A percentile compares a stretch with the other conserved stretches of the same genome.
phyloP scores from a whole-genome alignment of 2,888 invertebrate species.

The Orchesellides sinensis region DNA sequence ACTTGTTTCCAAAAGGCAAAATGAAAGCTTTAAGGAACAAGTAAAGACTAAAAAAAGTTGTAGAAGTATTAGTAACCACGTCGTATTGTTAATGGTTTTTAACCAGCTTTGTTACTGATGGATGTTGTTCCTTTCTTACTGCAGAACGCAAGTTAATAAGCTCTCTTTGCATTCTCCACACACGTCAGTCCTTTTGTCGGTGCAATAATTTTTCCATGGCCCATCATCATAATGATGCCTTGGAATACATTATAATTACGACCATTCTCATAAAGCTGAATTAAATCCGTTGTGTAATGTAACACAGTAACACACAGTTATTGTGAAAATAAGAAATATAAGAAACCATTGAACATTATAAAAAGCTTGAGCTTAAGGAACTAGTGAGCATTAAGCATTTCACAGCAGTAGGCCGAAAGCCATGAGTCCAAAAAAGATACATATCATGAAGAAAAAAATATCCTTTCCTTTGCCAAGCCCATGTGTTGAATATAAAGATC shows the following conservation, averaged over 20 bases:
- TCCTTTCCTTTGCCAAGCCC: constrained; percentile 58
- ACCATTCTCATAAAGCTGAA: constrained; percentile 43
- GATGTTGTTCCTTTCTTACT: constrained; percentile 6
- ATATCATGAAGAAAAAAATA: constrained; percentile 28
- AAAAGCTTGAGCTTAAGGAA: constrained; percentile 10
- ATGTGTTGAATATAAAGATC: neutral
- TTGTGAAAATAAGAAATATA: neutral
- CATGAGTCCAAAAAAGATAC: constrained; percentile 25
- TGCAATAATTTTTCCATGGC: constrained; percentile 49
- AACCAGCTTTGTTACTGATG: neutral
- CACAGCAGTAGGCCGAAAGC: constrained; percentile 57
- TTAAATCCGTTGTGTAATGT: constrained; percentile 21
- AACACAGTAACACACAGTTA: constrained; percentile 6
- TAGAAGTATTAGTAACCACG: constrained; percentile 3
- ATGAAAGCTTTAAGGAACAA: neutral
- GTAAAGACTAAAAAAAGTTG: constrained; percentile 5
- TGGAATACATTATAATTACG: constrained; percentile 62
- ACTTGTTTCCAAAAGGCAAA: neutral
- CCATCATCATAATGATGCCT: constrained; percentile 52
- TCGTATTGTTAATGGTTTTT: neutral
- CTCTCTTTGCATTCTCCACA: constrained; percentile 57
- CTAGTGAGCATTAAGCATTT: constrained; percentile 47
- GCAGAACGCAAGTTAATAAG: constrained; percentile 46
- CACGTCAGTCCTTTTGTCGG: constrained; percentile 61
- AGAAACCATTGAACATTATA: too few relatives aligned